A percentile compares a stretch with the other conserved stretches of the same genome.
These are phyloP conservation scores for Turritopsis rubra DNA, from an alignment of 30 jellyfish, hydroid and myxozoan genomes.

Conservation along the genomic window DNA sequence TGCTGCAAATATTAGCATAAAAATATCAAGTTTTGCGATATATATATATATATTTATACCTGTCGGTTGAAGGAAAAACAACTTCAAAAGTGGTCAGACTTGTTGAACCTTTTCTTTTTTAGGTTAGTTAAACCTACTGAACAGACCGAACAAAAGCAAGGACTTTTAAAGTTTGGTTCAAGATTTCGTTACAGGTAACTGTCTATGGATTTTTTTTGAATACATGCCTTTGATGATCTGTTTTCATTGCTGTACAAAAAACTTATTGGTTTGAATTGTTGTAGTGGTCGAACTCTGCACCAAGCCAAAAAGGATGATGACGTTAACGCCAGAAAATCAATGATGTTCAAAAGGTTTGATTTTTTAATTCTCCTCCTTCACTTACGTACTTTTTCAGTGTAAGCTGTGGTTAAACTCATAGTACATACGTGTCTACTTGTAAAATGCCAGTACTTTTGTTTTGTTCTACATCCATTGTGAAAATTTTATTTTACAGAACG, in stretches of 20 bases:
- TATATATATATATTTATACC: no score
- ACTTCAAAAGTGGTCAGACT: no score
- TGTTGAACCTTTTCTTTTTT: neutral
- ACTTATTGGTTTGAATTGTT: neutral
- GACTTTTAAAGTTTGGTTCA: constrained; percentile 66
- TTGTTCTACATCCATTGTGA: no score
- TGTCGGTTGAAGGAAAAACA: no score
- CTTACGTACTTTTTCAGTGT: no score
- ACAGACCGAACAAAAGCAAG: constrained; percentile 41
- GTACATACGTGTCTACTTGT: no score
- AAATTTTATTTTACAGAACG: no score
- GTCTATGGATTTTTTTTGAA: neutral
- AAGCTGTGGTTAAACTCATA: no score
- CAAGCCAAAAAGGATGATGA: constrained; percentile 87
- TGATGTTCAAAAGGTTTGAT: constrained; percentile 60
- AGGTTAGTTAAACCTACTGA: constrained; percentile 60
- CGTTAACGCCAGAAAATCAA: constrained; percentile 80
- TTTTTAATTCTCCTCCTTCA: neutral
- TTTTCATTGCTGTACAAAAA: neutral
- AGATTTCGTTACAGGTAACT: constrained; percentile 79
- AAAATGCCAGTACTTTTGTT: no score
- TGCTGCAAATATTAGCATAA: no score
- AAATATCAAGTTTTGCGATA: no score
- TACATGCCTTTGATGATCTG: neutral
- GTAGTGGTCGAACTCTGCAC: constrained; percentile 83